A percentile compares a stretch with the other conserved stretches of the same genome.
phyloP scores from a whole-genome alignment of 2,113 vertebrate species.

The Callorhinus ursinus region DNA sequence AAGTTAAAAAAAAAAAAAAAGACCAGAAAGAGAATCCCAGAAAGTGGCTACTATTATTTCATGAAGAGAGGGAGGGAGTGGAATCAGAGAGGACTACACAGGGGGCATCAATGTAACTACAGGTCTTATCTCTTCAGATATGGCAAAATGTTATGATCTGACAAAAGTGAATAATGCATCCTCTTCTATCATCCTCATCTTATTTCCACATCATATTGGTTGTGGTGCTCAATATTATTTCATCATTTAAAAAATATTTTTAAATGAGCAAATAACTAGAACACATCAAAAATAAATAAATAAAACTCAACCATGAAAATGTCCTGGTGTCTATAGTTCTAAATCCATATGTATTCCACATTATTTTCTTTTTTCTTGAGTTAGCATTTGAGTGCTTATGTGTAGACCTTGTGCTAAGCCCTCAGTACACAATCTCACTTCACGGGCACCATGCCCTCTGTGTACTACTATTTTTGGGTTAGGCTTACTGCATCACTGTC shows the following conservation, averaged over 20 bases:
- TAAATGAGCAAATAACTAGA: neutral
- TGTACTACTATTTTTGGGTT: neutral
- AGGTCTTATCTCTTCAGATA: neutral
- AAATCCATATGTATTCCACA: neutral
- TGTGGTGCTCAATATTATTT: neutral
- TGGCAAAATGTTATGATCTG: neutral
- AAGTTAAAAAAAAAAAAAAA: neutral
- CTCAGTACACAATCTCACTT: neutral
- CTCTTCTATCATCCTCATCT: neutral
- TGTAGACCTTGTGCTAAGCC: neutral
- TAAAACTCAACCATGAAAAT: neutral
- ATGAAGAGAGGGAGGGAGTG: neutral
- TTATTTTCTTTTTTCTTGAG: neutral
- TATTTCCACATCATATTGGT: neutral
- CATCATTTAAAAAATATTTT: conserved; percentile 2
- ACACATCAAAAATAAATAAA: neutral
- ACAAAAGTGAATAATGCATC: neutral
- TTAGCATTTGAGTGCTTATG: neutral
- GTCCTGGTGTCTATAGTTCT: neutral
- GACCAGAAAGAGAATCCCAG: neutral
- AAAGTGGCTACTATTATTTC: neutral
- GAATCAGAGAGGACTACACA: neutral
- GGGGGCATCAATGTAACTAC: neutral
- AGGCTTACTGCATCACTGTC: neutral
- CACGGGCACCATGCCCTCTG: neutral